phyloP scores from a whole-genome alignment of 2,113 vertebrate genomes.

The Saguinus imperator region DNA sequence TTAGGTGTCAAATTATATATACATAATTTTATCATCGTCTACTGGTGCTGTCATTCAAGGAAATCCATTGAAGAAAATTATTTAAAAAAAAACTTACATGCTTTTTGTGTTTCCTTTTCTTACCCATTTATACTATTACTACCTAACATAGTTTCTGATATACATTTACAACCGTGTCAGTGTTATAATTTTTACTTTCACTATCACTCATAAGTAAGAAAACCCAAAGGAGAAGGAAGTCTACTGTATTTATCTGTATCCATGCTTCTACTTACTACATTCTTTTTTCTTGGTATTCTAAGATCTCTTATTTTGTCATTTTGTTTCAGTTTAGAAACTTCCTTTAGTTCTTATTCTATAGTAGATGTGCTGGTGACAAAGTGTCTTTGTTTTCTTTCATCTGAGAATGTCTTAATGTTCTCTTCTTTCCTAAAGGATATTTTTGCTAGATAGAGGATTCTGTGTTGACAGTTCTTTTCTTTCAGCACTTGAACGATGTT shows the following conservation, averaged over 20 bases:
- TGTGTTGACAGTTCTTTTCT: neutral
- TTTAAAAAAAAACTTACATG: neutral
- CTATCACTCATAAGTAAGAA: neutral
- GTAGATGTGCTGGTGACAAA: neutral
- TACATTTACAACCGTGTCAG: neutral
- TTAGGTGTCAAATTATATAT: neutral
- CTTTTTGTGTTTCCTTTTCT: neutral
- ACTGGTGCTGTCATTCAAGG: neutral
- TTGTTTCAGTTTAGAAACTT: neutral
- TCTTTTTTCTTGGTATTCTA: neutral
- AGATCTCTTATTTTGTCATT: neutral
- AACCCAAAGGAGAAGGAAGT: neutral
- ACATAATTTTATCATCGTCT: neutral
- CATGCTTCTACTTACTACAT: neutral
- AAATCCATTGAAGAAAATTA: neutral
- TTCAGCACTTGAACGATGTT: neutral
- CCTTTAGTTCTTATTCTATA: neutral
- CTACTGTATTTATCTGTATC: neutral
- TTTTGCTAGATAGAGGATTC: neutral
- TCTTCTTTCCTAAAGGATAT: neutral
- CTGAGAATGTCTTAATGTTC: neutral
- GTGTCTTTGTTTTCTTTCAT: neutral
- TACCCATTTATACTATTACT: neutral
- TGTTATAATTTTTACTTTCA: neutral
- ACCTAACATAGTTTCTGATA: neutral